Percentiles rank a stretch among this genome's conserved stretches.
These are phyloP conservation scores for Thryonomys swinderianus DNA, from an alignment of 2,113 vertebrate genomes.

Conservation along the genomic window DNA sequence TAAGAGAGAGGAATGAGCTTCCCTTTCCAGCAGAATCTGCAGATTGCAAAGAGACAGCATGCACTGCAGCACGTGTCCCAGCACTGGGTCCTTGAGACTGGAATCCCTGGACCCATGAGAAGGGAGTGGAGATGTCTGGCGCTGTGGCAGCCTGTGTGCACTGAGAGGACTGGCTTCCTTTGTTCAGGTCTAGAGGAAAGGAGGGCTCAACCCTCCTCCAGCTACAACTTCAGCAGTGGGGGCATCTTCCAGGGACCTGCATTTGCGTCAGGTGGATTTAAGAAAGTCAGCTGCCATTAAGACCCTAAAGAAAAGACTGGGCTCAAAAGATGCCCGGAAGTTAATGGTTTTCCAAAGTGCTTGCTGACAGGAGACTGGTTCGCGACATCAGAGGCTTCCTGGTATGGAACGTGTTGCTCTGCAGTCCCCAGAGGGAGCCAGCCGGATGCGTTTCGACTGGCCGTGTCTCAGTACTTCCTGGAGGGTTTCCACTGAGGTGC, in stretches of 20 bases:
- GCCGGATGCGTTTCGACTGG: background rate
- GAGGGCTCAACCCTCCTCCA: too few species aligned
- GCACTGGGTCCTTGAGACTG: background rate
- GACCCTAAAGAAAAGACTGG: background rate
- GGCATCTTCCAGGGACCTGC: background rate
- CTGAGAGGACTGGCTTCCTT: background rate
- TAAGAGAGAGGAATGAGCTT: background rate
- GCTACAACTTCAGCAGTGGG: background rate
- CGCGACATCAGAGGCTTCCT: background rate
- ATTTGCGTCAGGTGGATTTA: background rate
- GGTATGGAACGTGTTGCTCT: background rate
- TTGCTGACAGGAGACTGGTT: background rate
- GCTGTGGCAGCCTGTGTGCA: background rate
- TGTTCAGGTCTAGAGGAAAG: fast-evolving
- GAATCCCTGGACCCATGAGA: background rate
- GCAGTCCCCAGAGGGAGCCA: background rate
- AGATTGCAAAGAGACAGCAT: background rate
- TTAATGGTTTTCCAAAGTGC: background rate
- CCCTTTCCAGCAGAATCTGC: background rate
- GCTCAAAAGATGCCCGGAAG: background rate
- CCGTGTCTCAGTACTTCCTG: background rate
- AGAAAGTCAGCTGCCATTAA: background rate
- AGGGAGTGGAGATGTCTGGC: fast-evolving
- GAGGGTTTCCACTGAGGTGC: background rate
- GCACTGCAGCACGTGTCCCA: background rate